phyloP scores from a whole-genome alignment of 2,888 invertebrate genomes.

The Idaea biselata region DNA sequence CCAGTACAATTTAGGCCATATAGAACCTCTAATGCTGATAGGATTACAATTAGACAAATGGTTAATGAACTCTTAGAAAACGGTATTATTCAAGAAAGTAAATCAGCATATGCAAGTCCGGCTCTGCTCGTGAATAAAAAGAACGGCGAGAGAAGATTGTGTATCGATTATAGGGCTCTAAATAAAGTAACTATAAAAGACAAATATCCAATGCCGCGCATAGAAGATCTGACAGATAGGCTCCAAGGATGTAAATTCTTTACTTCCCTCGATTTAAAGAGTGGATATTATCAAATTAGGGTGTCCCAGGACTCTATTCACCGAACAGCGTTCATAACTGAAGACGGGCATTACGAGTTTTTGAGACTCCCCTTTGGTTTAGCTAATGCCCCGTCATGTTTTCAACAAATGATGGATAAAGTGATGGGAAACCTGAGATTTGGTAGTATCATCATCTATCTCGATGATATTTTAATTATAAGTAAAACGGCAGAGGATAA shows the following conservation, averaged over 20 bases:
- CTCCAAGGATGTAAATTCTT: neutral
- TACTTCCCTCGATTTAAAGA: too few relatives aligned
- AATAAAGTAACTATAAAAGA: constrained; percentile 4
- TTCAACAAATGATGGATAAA: neutral
- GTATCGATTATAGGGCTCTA: neutral
- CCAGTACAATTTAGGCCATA: neutral
- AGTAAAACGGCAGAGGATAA: constrained; percentile 11
- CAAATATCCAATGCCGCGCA: neutral
- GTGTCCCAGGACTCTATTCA: neutral
- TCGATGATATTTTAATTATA: constrained; percentile 13
- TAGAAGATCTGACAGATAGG: neutral
- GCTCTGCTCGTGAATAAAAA: neutral
- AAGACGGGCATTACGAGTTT: constrained; percentile 2
- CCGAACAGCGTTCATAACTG: neutral
- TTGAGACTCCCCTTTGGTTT: neutral
- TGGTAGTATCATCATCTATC: neutral
- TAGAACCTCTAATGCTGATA: neutral
- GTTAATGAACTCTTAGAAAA: neutral
- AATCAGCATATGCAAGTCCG: neutral
- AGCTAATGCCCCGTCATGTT: neutral
- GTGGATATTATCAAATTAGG: neutral
- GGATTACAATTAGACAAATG: neutral
- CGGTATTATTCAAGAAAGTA: neutral
- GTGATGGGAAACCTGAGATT: neutral
- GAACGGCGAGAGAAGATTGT: neutral